phyloP scores from a whole-genome alignment of 2,113 vertebrate species.

The Tiliqua scincoides region DNA sequence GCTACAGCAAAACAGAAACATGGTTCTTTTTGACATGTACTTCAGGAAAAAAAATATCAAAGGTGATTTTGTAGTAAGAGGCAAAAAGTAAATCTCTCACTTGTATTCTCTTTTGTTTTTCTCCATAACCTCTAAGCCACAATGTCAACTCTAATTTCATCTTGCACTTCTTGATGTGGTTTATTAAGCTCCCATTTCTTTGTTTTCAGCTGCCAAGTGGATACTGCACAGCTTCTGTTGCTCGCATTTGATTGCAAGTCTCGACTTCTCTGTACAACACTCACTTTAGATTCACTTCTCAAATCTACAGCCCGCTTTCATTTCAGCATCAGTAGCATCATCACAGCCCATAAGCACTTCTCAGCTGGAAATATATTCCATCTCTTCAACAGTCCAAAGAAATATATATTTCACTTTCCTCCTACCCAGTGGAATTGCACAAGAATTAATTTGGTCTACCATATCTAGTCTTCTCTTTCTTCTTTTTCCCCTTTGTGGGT shows the following conservation, averaged over 20 bases:
- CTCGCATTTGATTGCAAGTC: conserved; percentile 31
- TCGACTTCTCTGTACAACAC: conserved; percentile 27
- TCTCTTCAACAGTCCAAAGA: conserved; percentile 1
- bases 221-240: not conserved
- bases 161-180: conserved; percentile 11
- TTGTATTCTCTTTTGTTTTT: conserved; percentile 28
- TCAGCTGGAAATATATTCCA: conserved; percentile 13
- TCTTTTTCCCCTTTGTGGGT: not conserved
- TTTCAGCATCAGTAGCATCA: conserved; percentile 10
- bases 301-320: conserved; percentile 10
- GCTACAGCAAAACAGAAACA: conserved; percentile 28
- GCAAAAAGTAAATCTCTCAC: conserved; percentile 13
- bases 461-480: not conserved
- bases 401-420: conserved; percentile 5
- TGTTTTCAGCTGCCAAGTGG: conserved; percentile 37
- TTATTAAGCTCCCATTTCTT: conserved; percentile 39
- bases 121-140: conserved; percentile 23
- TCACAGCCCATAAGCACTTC: not conserved
- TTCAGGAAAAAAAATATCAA: conserved; percentile 16
- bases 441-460: not conserved
- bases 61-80: not conserved
- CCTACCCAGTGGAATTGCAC: conserved; percentile 5
- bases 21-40: conserved; percentile 5
- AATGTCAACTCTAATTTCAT: conserved; percentile 37
- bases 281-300: conserved; percentile 14